phyloP scores from a whole-genome alignment of 1,140 invertebrate species.

The Camponotus pennsylvanicus region DNA sequence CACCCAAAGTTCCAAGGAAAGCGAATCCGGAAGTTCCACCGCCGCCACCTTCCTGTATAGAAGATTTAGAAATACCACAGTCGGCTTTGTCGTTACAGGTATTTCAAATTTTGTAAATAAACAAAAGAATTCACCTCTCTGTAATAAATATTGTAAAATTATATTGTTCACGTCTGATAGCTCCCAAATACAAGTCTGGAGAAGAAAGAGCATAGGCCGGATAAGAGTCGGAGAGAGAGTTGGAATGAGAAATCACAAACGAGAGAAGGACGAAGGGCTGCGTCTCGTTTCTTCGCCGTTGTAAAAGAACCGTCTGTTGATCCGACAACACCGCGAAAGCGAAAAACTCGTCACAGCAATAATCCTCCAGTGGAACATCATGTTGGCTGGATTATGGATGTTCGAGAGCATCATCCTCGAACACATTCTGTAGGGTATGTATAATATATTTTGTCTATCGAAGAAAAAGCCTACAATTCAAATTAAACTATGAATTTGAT shows the following conservation, averaged over 20 bases:
- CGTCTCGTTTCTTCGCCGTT: slow-evolving; percentile 96
- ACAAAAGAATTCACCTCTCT: background rate
- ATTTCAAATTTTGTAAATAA: slow-evolving; percentile 17
- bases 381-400: slow-evolving; percentile 98
- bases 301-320: slow-evolving; percentile 92
- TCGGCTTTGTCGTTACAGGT: slow-evolving; percentile 77
- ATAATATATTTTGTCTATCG: background rate
- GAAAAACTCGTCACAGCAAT: slow-evolving; percentile 96
- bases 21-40: slow-evolving; percentile 91
- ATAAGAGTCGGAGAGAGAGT: slow-evolving; percentile 67
- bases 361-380: slow-evolving; percentile 98
- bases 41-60: slow-evolving; percentile 90
- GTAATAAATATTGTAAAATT: background rate
- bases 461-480: background rate
- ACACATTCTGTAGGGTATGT: slow-evolving; percentile 91
- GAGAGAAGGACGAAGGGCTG: slow-evolving; percentile 81
- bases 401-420: slow-evolving; percentile 92
- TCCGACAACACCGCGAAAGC: slow-evolving; percentile 91
- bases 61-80: slow-evolving; percentile 79
- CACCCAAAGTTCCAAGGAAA: slow-evolving; percentile 88
- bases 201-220: slow-evolving; percentile 75
- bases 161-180: slow-evolving; percentile 42
- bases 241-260: slow-evolving; percentile 76
- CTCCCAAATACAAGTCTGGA: slow-evolving; percentile 75
- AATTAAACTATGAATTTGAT: background rate